Evolutionary conservation across 2,797 vertebrate species (phyloP).

Genomic region (Florisuga fusca): DNA sequence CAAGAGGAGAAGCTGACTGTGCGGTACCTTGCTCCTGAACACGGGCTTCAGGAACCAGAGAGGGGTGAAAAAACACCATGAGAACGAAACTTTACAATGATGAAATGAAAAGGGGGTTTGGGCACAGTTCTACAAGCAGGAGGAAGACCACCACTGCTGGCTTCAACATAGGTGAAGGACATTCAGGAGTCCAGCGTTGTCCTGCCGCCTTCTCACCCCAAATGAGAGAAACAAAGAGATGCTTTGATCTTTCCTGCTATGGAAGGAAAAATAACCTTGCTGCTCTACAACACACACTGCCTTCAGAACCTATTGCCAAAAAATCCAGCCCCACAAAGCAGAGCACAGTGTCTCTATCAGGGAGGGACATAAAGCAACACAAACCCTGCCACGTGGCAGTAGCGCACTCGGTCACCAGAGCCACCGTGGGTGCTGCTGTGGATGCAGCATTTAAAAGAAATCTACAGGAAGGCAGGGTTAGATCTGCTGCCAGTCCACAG

Average conservation of each 20-base stretch:
- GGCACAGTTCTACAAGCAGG: rapidly evolving
- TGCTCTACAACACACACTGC: background rate
- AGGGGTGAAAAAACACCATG: slow-evolving; percentile 50
- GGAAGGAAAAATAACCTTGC: background rate
- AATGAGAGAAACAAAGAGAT: background rate
- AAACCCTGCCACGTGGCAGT: background rate
- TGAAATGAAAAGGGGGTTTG: background rate
- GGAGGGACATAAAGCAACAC: background rate
- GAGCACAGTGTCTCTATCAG: background rate
- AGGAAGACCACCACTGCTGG: background rate
- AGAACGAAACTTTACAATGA: background rate
- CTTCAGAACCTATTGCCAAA: background rate
- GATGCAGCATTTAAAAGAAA: background rate
- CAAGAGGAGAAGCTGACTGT: slow-evolving; percentile 63
- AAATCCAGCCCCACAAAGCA: background rate
- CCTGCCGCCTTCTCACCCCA: background rate
- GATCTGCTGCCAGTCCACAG: background rate
- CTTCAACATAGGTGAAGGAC: background rate
- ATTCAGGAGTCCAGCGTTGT: background rate
- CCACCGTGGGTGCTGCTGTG: background rate
- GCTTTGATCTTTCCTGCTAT: background rate
- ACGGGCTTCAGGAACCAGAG: slow-evolving; percentile 37
- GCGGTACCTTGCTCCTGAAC: slow-evolving; percentile 45
- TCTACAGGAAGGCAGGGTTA: background rate
- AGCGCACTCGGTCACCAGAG: background rate